Evolutionary conservation across 2,888 invertebrate species (phyloP).

Genomic region (Lacanobia wlatinum): DNA sequence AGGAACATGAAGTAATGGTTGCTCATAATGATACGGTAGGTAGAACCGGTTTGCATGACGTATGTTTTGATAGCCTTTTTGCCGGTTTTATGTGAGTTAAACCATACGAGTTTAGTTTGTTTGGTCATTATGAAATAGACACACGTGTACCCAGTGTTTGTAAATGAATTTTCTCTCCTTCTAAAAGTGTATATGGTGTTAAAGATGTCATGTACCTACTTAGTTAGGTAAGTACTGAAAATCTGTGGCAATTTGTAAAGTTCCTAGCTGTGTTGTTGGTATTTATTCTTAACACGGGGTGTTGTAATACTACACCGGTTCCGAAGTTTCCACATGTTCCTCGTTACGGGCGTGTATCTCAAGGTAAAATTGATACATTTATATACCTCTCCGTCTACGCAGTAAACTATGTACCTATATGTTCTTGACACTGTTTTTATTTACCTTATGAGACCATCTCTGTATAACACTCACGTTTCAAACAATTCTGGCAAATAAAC

Average conservation of each 20-base stretch:
- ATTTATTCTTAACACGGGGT: slow-evolving; percentile 33
- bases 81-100: slow-evolving; percentile 38
- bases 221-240: slow-evolving; percentile 1
- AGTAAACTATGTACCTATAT: slow-evolving; percentile 4
- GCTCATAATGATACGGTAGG: slow-evolving; percentile 30
- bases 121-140: slow-evolving; percentile 49
- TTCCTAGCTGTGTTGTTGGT: slow-evolving; percentile 14
- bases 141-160: slow-evolving; percentile 42
- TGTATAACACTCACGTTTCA: neutral
- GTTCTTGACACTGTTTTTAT: slow-evolving; percentile 49
- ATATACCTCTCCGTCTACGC: slow-evolving; percentile 4
- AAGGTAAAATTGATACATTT: slow-evolving; percentile 74
- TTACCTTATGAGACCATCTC: slow-evolving; percentile 26
- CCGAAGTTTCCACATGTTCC: slow-evolving; percentile 54
- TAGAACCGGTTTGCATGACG: slow-evolving; percentile 63
- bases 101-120: slow-evolving; percentile 26
- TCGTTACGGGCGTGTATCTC: slow-evolving; percentile 61
- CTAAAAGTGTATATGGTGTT: slow-evolving; percentile 18
- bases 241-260: slow-evolving; percentile 8
- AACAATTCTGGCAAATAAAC: neutral
- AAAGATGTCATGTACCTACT: neutral
- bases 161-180: neutral
- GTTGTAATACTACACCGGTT: slow-evolving; percentile 57
- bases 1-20: slow-evolving; percentile 47
- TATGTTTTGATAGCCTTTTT: slow-evolving; percentile 39